Evolutionary conservation across 2,888 invertebrate genomes (phyloP), one percentile per base, ranked within the genome.

Genomic region (Caprella mutica): DNA sequence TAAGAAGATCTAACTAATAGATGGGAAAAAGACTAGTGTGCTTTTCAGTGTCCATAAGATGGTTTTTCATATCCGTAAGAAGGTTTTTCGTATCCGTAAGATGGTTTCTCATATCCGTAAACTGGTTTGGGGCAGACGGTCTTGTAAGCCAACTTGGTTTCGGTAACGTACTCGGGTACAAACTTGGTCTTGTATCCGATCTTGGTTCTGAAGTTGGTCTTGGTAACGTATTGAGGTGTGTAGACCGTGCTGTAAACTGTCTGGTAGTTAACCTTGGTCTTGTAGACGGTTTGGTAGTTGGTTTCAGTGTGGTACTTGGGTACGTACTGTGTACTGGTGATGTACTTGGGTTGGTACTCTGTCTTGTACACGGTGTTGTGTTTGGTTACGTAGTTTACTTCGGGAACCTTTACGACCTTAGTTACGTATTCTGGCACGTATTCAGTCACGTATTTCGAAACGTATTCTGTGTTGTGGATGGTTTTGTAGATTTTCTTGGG

Each of bases 251-350:
- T 60, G 56, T 60, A 60, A 8, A 60, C 19, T 19, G 59, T 60
- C 52, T 63, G 56, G 55, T 59, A 59, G 51, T 56, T 40, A 14
- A 53, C 43, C 23, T 38, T 52, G 9, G 63, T 63, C 30, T 56
- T 23, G 55, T 42, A 55, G 42, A 56, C 26, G 8, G 63, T 56
- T 29, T 57, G 35, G 55, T 59, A 63, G 8, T 33, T 21, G 6
- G 57, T 55, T 17, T 63, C 52, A 2, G 63, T 63, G 44, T 59
- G n/a, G 59, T 62, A 62, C 27, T 56, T 56, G 12, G 58, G 52
- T 8, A 58, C 58, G 44, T 61, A 61, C 27, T 61, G 43, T 19
- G 58, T 51, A 21, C 50, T 33, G 23, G 61, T 58, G 43, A 61
- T 52, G 58, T 61, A 61, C 51, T 62, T 42, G 23, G 62, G 55